Evolutionary conservation across 2,113 vertebrate genomes (phyloP).

Genomic region (Sander vitreus): DNA sequence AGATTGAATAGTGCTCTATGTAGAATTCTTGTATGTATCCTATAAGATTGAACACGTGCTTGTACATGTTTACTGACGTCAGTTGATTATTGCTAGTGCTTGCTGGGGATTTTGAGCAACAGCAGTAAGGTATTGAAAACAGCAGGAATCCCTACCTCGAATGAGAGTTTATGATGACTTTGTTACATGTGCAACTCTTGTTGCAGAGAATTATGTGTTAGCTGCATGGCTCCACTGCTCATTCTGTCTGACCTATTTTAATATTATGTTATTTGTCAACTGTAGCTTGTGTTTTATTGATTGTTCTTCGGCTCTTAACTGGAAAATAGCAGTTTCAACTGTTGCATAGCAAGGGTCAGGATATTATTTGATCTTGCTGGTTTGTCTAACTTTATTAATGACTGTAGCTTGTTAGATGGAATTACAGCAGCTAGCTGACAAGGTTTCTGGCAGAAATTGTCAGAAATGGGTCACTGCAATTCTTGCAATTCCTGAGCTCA

Average conservation of each 20-base stretch:
- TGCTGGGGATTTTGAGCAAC: not conserved
- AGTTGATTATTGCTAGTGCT: too few relatives aligned
- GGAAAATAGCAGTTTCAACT: not conserved
- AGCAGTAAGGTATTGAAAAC: not conserved
- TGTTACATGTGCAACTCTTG: not conserved
- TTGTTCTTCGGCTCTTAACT: not conserved
- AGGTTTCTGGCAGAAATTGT: not conserved
- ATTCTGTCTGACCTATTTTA: constrained; percentile 10
- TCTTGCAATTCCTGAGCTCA: not conserved
- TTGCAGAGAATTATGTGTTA: constrained; percentile 11
- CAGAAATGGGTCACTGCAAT: constrained; percentile 13
- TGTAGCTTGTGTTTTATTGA: not conserved
- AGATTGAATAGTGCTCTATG: not conserved
- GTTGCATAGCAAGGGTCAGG: not conserved
- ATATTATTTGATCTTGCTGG: not conserved
- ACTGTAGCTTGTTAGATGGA: not conserved
- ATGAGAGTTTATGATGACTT: constrained; percentile 15
- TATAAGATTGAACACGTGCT: not conserved
- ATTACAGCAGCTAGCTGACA: constrained; percentile 19
- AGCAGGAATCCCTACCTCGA: not conserved
- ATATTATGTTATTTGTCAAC: not conserved
- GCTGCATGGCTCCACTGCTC: constrained; percentile 2
- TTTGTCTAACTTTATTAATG: constrained; percentile 1
- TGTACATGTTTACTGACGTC: not conserved
- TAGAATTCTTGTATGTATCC: not conserved